Evolutionary conservation across 2,888 invertebrate species (phyloP).

Genomic region (Cephus pygmeus): DNA sequence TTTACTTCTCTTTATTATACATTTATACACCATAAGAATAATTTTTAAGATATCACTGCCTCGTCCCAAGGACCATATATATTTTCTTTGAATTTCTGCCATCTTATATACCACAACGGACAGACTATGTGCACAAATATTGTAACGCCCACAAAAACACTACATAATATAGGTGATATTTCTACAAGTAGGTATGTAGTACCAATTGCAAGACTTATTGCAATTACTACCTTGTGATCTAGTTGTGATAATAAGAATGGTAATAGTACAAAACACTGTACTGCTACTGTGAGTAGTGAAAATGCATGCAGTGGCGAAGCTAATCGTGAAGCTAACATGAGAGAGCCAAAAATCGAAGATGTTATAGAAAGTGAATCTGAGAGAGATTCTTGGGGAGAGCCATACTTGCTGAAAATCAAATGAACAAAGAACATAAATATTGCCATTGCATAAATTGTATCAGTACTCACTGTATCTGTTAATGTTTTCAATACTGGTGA

Average conservation of each 20-base stretch:
- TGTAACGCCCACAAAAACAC: slow-evolving; percentile 72
- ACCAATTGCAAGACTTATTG: slow-evolving; percentile 68
- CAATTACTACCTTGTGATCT: slow-evolving; percentile 70
- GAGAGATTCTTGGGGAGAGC: slow-evolving; percentile 86
- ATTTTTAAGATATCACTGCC: slow-evolving; percentile 70
- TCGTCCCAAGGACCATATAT: slow-evolving; percentile 99
- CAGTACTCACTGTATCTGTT: slow-evolving; percentile 96
- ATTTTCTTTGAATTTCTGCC: slow-evolving; percentile 87
- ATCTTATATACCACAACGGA: slow-evolving; percentile 79
- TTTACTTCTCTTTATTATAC: not conserved
- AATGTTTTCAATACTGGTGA: slow-evolving; percentile 94
- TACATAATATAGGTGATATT: slow-evolving; percentile 71
- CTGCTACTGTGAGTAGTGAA: slow-evolving; percentile 88
- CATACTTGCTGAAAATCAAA: slow-evolving; percentile 93
- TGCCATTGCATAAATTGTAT: slow-evolving; percentile 95
- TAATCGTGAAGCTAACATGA: slow-evolving; percentile 93
- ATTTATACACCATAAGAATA: not conserved
- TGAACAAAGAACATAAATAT: slow-evolving; percentile 88
- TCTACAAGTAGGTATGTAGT: slow-evolving; percentile 68
- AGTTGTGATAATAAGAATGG: slow-evolving; percentile 80
- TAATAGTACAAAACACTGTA: slow-evolving; percentile 88
- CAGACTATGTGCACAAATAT: slow-evolving; percentile 78
- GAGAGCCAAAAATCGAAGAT: slow-evolving; percentile 93
- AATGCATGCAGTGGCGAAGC: slow-evolving; percentile 89
- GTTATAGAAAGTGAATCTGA: slow-evolving; percentile 93